These are phyloP conservation scores for Parotocinclus haroldoi DNA, from an alignment of 2,797 vertebrate genomes.

Conservation along the genomic window DNA sequence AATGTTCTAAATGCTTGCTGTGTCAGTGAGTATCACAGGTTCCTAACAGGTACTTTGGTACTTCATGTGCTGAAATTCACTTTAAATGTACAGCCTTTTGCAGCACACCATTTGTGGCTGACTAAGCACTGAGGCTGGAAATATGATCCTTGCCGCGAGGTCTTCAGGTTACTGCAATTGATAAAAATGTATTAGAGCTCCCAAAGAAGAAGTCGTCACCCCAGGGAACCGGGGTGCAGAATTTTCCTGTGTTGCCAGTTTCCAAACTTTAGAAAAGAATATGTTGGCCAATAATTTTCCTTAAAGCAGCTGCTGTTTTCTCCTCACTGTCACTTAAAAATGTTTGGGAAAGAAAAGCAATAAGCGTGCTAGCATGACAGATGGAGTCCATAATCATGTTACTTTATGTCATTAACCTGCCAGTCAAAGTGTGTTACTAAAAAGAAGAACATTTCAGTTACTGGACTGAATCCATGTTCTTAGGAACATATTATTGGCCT, in stretches of 20 bases:
- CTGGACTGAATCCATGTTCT: constrained; percentile 12
- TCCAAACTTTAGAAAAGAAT: constrained; percentile 5
- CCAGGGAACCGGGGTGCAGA: constrained; percentile 6
- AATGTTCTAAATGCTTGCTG: constrained; percentile 35
- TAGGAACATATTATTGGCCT: background rate
- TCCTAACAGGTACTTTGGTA: constrained; percentile 38
- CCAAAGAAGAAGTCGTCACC: constrained; percentile 6
- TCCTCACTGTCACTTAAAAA: background rate
- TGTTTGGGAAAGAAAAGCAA: constrained; percentile 5
- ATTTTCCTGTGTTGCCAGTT: background rate
- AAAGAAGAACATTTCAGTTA: constrained; percentile 8
- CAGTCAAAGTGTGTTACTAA: constrained; percentile 14
- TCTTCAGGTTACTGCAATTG: constrained; percentile 10
- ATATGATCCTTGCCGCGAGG: constrained; percentile 12
- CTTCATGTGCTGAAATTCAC: constrained; percentile 32
- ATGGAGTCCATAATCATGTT: constrained; percentile 18
- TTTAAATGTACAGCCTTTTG: constrained; percentile 19
- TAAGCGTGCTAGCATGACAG: constrained; percentile 10
- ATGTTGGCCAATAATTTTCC: background rate
- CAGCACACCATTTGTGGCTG: constrained; percentile 20
- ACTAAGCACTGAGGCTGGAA: constrained; percentile 18
- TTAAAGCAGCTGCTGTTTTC: constrained; percentile 13
- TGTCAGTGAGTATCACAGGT: constrained; percentile 30
- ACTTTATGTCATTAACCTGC: constrained; percentile 21
- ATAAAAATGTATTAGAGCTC: constrained; percentile 13